phyloP scores from a whole-genome alignment of 1,140 invertebrate species.

The Ooceraea biroi region DNA sequence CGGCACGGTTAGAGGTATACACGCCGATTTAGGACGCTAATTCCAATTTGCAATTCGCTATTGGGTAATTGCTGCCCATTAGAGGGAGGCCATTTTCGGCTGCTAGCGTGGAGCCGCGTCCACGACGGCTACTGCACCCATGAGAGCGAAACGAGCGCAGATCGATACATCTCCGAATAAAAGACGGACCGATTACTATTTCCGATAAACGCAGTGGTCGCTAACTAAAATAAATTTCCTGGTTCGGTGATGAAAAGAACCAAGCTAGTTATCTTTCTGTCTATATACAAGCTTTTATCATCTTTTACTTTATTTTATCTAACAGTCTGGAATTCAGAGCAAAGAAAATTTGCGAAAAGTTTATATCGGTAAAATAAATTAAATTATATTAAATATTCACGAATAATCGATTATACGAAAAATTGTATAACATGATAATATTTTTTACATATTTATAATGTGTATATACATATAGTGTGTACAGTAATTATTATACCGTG shows the following conservation, averaged over 20 bases:
- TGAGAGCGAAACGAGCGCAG: slow-evolving; percentile 10
- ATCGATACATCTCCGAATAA: slow-evolving; percentile 22
- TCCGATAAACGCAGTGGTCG: not conserved
- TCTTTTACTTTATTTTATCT: not conserved
- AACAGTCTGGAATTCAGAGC: not conserved
- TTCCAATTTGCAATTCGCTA: slow-evolving; percentile 77
- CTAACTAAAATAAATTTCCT: not conserved
- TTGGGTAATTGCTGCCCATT: slow-evolving; percentile 76
- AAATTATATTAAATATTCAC: not conserved
- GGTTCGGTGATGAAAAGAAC: not conserved
- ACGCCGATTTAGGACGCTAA: slow-evolving; percentile 76
- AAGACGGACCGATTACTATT: slow-evolving; percentile 10
- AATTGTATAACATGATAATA: not conserved
- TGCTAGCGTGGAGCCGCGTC: slow-evolving; percentile 28
- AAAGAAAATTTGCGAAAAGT: not conserved
- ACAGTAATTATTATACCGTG: slow-evolving; percentile 8
- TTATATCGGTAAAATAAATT: not conserved
- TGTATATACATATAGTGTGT: not conserved
- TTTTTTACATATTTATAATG: not conserved
- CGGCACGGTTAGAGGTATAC: slow-evolving; percentile 68
- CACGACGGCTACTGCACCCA: slow-evolving; percentile 4
- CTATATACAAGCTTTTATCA: not conserved
- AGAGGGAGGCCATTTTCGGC: slow-evolving; percentile 72
- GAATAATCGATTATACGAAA: not conserved
- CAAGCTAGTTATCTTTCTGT: not conserved